phyloP scores from a whole-genome alignment of 1,140 invertebrate genomes.

The Spodoptera frugiperda region DNA sequence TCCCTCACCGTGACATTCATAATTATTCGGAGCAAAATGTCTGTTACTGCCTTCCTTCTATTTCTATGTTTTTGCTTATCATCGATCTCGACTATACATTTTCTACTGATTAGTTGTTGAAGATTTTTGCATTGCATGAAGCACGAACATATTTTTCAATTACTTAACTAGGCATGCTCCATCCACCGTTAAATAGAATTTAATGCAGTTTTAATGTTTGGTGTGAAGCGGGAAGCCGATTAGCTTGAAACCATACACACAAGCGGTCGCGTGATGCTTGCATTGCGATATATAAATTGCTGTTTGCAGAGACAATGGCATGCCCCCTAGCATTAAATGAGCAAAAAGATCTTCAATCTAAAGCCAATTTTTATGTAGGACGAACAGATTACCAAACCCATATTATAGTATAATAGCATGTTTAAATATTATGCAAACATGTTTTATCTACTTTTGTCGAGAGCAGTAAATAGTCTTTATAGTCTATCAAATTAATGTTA shows the following conservation, averaged over 20 bases:
- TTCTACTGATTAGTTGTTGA: conserved; percentile 34
- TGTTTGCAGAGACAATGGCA: conserved; percentile 68
- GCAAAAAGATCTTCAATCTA: conserved; percentile 60
- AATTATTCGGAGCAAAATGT: conserved; percentile 56
- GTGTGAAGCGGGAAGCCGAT: conserved; percentile 68
- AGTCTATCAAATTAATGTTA: not conserved
- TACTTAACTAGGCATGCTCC: conserved; percentile 73
- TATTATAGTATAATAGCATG: conserved; percentile 46
- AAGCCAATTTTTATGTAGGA: conserved; percentile 67
- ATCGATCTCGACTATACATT: conserved; percentile 16
- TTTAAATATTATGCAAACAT: conserved; percentile 50
- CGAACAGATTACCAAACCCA: conserved; percentile 54
- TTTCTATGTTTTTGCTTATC: conserved; percentile 26
- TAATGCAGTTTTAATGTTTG: conserved; percentile 82
- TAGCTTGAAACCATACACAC: conserved; percentile 54
- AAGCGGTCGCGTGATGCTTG: conserved; percentile 53
- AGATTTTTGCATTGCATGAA: conserved; percentile 61
- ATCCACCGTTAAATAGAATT: conserved; percentile 74
- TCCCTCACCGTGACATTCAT: conserved; percentile 72
- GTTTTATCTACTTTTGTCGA: conserved; percentile 23
- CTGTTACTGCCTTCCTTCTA: not conserved
- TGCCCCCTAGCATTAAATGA: conserved; percentile 54
- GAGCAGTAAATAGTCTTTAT: conserved; percentile 16
- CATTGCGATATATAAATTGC: conserved; percentile 68
- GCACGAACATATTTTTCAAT: conserved; percentile 70